Base-by-base conservation (phyloP, 1,140 invertebrate species). In the Alviniconcha marisindica region DNA sequence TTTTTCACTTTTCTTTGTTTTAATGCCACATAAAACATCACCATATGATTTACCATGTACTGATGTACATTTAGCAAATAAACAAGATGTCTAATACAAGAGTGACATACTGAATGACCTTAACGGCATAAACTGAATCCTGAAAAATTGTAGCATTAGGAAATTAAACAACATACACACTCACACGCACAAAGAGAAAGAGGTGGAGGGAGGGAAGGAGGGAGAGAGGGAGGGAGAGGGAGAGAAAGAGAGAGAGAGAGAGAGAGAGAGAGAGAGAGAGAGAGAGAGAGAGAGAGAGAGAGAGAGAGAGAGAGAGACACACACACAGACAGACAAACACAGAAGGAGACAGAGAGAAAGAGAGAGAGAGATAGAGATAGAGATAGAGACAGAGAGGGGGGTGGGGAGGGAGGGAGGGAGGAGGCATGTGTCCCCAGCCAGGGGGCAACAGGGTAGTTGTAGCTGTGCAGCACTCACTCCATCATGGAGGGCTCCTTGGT, bases 401-500 rank as follows among this genome's bases (percentile, higher is more conserved):
- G n/a, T n/a, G n/a, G n/a, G n/a, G n/a, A n/a, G n/a, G n/a, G n/a
- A n/a, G n/a, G n/a, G n/a, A n/a, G n/a, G n/a, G n/a, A n/a, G n/a
- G n/a, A n/a, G n/a, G n/a, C n/a, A n/a, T n/a, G n/a, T n/a, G n/a
- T n/a, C n/a, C n/a, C n/a, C n/a, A n/a, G n/a, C n/a, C n/a, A n/a
- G n/a, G n/a, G n/a, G n/a, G n/a, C n/a, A n/a, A n/a, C n/a, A n/a
- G n/a, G n/a, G n/a, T n/a, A n/a, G n/a, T n/a, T n/a, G n/a, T n/a
- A n/a, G n/a, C n/a, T n/a, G n/a, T n/a, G n/a, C n/a, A n/a, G 18
- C 5, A 95, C 96, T 96, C 92, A 97, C 96, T 99, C 99, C 97
- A 99, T 99, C 96, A 99, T 98, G 0, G 98, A 98, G 0, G 98
- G 97, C 91, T 99, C 98, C 93, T 99, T 99, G 51, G 98, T 99